Evolutionary conservation across 2,113 vertebrate genomes (phyloP).

Genomic region (Ardeotis arabs): DNA sequence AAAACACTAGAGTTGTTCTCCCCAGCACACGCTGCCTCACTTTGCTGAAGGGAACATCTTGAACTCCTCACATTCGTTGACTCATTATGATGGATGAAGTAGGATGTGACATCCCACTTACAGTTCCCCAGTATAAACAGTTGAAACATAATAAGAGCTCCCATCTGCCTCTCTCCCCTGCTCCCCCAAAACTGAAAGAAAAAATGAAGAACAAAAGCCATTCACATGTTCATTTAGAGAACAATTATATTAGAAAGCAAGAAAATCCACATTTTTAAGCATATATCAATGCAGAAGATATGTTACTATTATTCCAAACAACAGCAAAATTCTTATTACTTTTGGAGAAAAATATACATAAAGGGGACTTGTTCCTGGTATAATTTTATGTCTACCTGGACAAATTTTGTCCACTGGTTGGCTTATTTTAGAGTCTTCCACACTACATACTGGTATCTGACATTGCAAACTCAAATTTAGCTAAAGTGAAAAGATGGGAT

Average conservation of each 20-base stretch:
- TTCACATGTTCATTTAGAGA: slow-evolving; percentile 35
- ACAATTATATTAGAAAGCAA: neutral
- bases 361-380: neutral
- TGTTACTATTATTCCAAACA: neutral
- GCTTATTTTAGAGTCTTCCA: neutral
- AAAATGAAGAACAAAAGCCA: neutral
- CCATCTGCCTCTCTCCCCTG: slow-evolving; percentile 9
- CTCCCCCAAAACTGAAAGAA: slow-evolving; percentile 27
- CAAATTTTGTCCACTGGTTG: neutral
- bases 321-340: neutral
- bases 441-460: neutral
- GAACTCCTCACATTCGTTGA: slow-evolving; percentile 47
- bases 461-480: neutral
- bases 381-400: neutral
- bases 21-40: neutral
- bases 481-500: neutral
- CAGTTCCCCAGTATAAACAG: slow-evolving; percentile 57
- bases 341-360: neutral
- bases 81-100: slow-evolving; percentile 51
- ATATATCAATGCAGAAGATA: neutral
- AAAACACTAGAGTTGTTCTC: neutral
- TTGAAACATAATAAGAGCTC: slow-evolving; percentile 47
- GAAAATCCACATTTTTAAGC: slow-evolving; percentile 19
- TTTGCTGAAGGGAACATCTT: slow-evolving; percentile 66
- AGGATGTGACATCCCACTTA: slow-evolving; percentile 65